Evolutionary conservation across 2,797 vertebrate species (phyloP).

Genomic region (Oreortyx pictus): DNA sequence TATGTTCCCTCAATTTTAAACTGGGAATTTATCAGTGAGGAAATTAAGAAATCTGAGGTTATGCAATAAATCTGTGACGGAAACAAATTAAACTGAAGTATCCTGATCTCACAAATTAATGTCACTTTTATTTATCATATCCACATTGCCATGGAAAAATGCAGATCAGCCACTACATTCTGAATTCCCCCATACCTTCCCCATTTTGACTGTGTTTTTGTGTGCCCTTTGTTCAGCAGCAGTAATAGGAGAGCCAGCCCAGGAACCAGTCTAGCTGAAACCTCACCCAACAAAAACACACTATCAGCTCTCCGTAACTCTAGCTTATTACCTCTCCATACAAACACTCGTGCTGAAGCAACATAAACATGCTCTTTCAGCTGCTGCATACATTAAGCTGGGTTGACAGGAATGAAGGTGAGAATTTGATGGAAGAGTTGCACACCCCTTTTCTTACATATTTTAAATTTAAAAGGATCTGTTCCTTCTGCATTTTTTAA

Average conservation of each 20-base stretch:
- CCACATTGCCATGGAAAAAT: too few species aligned
- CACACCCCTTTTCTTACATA: background rate
- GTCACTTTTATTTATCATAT: background rate
- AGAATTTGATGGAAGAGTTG: background rate
- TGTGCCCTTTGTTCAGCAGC: background rate
- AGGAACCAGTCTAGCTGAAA: rapidly evolving
- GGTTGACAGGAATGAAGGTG: background rate
- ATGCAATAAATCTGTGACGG: background rate
- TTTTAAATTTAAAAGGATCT: background rate
- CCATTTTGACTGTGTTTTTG: background rate
- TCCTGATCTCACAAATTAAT: background rate
- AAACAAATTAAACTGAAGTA: background rate
- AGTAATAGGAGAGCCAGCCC: background rate
- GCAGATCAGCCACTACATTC: rapidly evolving
- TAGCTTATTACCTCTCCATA: background rate
- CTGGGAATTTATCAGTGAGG: background rate
- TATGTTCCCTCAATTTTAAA: background rate
- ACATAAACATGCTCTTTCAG: background rate
- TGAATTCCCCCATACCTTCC: background rate
- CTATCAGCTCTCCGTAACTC: rapidly evolving
- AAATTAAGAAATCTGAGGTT: background rate
- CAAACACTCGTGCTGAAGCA: background rate
- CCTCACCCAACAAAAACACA: rapidly evolving
- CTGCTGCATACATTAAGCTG: background rate
- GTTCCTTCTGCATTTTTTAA: background rate